These are phyloP conservation scores for Camponotus fellah DNA, from an alignment of 2,888 invertebrate species.

Conservation along the genomic window DNA sequence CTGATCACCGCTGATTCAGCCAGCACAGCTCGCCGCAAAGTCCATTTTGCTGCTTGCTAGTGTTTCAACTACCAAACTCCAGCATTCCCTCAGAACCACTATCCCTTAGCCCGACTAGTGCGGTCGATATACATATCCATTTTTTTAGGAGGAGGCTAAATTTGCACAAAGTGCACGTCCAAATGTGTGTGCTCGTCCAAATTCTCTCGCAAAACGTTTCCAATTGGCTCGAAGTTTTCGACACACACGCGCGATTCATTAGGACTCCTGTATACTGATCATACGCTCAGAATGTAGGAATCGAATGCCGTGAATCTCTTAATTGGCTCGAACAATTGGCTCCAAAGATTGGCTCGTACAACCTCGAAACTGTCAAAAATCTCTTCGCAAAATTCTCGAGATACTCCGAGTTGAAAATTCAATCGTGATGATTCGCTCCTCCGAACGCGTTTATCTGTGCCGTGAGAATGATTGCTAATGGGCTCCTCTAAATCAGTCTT, in stretches of 20 bases:
- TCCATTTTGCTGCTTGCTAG: slow-evolving; percentile 85
- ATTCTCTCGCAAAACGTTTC: slow-evolving; percentile 43
- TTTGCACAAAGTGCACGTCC: slow-evolving; percentile 42
- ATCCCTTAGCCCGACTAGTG: slow-evolving; percentile 53
- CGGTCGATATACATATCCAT: slow-evolving; percentile 28
- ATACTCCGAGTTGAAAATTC: slow-evolving; percentile 8
- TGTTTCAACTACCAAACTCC: slow-evolving; percentile 76
- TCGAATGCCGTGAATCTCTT: neutral
- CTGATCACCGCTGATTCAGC: slow-evolving; percentile 83
- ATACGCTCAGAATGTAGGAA: slow-evolving; percentile 6
- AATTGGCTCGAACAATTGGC: slow-evolving; percentile 48
- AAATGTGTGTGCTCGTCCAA: slow-evolving; percentile 22
- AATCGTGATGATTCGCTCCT: slow-evolving; percentile 10
- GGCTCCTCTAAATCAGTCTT: slow-evolving; percentile 44
- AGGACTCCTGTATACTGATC: slow-evolving; percentile 19
- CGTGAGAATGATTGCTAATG: slow-evolving; percentile 25
- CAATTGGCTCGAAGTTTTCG: slow-evolving; percentile 14
- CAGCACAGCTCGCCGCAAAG: slow-evolving; percentile 84
- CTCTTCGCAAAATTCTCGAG: slow-evolving; percentile 9
- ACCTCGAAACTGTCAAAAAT: slow-evolving; percentile 19
- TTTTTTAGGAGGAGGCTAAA: slow-evolving; percentile 53
- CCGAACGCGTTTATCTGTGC: slow-evolving; percentile 33
- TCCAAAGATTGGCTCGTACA: slow-evolving; percentile 9
- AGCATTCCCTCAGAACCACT: slow-evolving; percentile 61
- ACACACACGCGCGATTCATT: slow-evolving; percentile 36